These are phyloP conservation scores for Melanotaenia nigrans DNA, from an alignment of 2,797 vertebrate genomes.

Conservation along the genomic window DNA sequence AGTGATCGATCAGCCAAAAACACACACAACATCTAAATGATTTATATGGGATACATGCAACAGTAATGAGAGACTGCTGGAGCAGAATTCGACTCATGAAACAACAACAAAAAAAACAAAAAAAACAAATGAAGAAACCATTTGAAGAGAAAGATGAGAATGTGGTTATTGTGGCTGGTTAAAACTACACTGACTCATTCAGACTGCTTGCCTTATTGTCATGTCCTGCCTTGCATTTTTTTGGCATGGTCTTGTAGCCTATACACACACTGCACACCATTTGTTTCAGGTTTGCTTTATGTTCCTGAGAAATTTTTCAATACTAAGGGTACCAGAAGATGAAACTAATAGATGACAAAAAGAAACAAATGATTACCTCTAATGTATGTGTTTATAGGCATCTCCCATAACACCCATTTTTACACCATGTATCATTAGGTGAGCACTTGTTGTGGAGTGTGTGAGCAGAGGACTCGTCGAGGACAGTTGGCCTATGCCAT, in stretches of 20 bases:
- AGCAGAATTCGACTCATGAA: too few relatives aligned
- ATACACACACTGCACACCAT: background rate
- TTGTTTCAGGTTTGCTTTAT: too few relatives aligned
- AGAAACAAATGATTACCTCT: background rate
- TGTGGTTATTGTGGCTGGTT: constrained; percentile 5
- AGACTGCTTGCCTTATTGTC: background rate
- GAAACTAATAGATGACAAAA: constrained; percentile 15
- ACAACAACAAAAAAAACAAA: background rate
- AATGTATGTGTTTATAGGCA: constrained; percentile 7
- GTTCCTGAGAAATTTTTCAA: background rate
- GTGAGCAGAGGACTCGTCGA: constrained; percentile 11
- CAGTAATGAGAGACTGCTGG: background rate
- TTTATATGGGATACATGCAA: background rate
- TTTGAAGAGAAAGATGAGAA: constrained; percentile 7
- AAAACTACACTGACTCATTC: constrained; percentile 17
- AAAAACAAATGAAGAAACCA: background rate
- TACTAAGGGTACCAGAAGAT: background rate
- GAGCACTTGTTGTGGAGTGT: constrained; percentile 50
- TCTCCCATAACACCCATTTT: background rate
- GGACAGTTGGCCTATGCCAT: constrained; percentile 20
- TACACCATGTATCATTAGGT: constrained; percentile 42
- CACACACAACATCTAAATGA: too few relatives aligned
- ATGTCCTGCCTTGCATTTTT: background rate
- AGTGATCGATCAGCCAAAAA: too few relatives aligned
- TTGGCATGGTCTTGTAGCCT: background rate